Base-by-base conservation (phyloP, 2,797 vertebrate species). In the Salmo trutta region DNA sequence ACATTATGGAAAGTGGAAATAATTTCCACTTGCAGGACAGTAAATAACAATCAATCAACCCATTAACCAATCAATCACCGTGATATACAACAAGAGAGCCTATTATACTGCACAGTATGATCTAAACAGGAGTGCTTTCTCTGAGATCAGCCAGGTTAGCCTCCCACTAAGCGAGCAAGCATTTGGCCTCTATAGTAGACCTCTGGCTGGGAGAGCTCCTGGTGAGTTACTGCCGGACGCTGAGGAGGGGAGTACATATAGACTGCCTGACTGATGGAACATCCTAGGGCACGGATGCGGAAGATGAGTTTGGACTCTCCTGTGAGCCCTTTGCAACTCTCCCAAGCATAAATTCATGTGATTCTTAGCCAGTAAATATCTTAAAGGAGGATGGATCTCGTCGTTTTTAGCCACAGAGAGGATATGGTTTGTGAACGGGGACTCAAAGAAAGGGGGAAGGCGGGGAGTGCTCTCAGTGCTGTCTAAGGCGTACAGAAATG, bases 251-350 rank as follows among this genome's bases (percentile, higher is more conserved):
- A 71, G 33, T 31, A 10, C 36, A 36, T 36, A 6, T 33, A 0
- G 51, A 21, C 62, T 47, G 7, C 67, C 71, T 75, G 71, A 75
- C 80, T 62, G 81, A 84, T 79, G n/a, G 59, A 67, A 24, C 62
- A 80, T 75, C 81, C 76, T 72, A 68, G 83, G 74, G 72, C 80
- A 84, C 73, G 15, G 79, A 84, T 82, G 75, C 82, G 62, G 68
- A 84, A 88, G 92, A 92, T 81, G 80, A 91, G 87, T 77, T 83
- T 74, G 74, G 65, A 79, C 64, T 77, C 81, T 77, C 74, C 15
- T n/a, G 4, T 76, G 78, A 81, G 36, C 82, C 83, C 64, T 84
- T 62, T 47, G 0, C 76, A 56, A 71, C 81, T 67, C 74, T 73
- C 14, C 68, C 73, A 31, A 79, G 24, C 19, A 10, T 76, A 74